These are phyloP conservation scores for Uropsilus gracilis DNA, from an alignment of 2,113 vertebrate species.

Conservation along the genomic window DNA sequence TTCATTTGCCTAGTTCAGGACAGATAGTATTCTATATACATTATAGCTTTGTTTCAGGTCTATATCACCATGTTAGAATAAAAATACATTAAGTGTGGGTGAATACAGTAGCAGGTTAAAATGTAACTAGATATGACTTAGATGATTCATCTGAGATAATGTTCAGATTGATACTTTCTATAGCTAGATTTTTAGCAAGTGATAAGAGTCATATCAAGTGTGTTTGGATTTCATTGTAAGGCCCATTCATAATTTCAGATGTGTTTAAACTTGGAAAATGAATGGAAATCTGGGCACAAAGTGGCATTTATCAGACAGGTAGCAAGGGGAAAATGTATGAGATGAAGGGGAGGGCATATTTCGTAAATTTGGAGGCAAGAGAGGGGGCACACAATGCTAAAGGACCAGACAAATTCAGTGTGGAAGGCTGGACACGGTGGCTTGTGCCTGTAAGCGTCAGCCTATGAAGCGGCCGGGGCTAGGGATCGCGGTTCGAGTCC, in stretches of 20 bases:
- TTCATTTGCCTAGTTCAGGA: not conserved
- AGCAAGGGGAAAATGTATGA: not conserved
- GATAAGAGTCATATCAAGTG: constrained; percentile 3
- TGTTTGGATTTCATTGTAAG: constrained; percentile 33
- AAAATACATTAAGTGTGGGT: constrained; percentile 52
- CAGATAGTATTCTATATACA: not conserved
- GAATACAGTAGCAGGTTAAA: not conserved
- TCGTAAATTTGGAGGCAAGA: not conserved
- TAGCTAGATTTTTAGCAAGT: not conserved
- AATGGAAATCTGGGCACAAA: not conserved
- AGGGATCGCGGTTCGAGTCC: too few relatives aligned
- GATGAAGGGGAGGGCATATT: not conserved
- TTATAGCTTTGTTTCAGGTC: constrained; percentile 7
- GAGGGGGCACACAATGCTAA: not conserved
- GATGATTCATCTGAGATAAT: not conserved
- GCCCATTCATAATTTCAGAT: constrained; percentile 27
- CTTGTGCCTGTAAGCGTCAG: too few relatives aligned
- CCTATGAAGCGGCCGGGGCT: too few relatives aligned
- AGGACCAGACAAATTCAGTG: not conserved
- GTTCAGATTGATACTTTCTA: not conserved
- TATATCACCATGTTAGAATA: not conserved
- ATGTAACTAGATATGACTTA: constrained; percentile 22
- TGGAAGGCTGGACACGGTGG: too few relatives aligned
- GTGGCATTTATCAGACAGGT: not conserved
- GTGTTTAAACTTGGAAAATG: constrained; percentile 12